Base-by-base conservation (phyloP, 2,888 invertebrate species). In the Schizaphis graminum region DNA sequence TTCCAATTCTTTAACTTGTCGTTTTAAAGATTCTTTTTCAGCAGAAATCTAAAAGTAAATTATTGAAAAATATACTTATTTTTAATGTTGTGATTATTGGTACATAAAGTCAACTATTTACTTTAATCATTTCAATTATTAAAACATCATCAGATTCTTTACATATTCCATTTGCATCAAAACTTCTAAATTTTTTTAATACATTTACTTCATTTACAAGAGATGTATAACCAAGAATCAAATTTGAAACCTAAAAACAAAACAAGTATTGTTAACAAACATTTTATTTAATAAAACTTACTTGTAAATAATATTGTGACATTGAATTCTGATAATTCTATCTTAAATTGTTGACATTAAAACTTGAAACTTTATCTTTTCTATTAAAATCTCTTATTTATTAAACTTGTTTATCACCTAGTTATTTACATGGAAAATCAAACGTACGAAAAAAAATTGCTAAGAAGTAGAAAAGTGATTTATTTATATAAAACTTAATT, bases 141-240 rank as follows among this genome's bases (percentile, higher is more conserved):
- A 96, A 95, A 88, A 95, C 95, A 56, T 95, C 95, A 95, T 95
- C 95, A 89, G 94, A 88, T 89, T 93, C 88, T 67, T 93, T 87
- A 95, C 94, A 94, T 92, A 90, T 94, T 67, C 91, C 91, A 94
- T 94, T 86, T 5, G 11, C 67, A 95, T 95, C 95, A n/a, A 95
- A 95, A 91, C 95, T 94, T 95, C 95, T 95, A 28, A 95, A 91
- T 77, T 95, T 95, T 94, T 95, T 96, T 95, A 95, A 95, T 84
- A 95, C 95, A 91, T 96, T 96, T 35, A 96, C 95, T 94, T 96
- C 96, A 95, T 96, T 96, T 94, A 95, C 95, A 49, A 96, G 96
- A 67, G 96, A 95, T 5, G 96, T 96, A 95, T 96, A 95, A 95
- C 96, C 96, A 91, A 96, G 96, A 91, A 96, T 95, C 35, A 96